Base-by-base conservation (phyloP, 2,797 vertebrate species). In the Sphenopsis melanotis region DNA sequence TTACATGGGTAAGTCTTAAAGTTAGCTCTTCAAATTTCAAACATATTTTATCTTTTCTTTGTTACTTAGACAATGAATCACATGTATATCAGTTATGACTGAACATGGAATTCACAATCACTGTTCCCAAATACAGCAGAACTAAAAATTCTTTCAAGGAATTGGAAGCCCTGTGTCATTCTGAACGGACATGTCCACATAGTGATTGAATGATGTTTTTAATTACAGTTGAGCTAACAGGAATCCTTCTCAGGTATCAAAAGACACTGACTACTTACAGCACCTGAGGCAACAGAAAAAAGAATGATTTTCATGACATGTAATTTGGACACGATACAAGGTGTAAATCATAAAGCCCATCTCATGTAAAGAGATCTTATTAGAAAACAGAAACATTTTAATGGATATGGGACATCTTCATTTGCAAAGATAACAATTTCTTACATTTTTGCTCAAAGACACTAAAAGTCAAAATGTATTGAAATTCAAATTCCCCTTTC, bases 161-260 rank as follows among this genome's bases (percentile, higher is more conserved):
- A 82, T 79, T 30, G 3, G 41, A 93, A 84, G 21, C 15, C 23
- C 17, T 71, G 14, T 19, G 52, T 44, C 32, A 81, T 59, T 75
- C 22, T 50, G 36, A 85, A 32, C 0, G 0, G 36, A 61, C 23
- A 34, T 18, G 27, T 29, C 18, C 36, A 65, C 16, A 44, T 0
- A 47, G 12, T 14, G 27, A 36, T 50, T 80, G 24, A 87, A 84
- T 34, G 19, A n/a, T 44, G 2, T 2, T 72, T 89, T 74, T 56
- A 60, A 75, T 57, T 91, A 36, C 41, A 64, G 11, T 13, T 91
- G 47, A 91, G 46, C 42, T 41, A 59, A 44, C 0, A 21, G 29
- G 2, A 81, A 36, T 30, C 14, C 22, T 76, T 39, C 10, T 49
- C 15, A n/a, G n/a, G 10, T 56, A 39, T 47, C 39, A 60, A 70